Percentiles rank a stretch among this genome's conserved stretches.
Conservation (phyloP, 2,797 vertebrate species). For the Ibycter americanus region DNA sequence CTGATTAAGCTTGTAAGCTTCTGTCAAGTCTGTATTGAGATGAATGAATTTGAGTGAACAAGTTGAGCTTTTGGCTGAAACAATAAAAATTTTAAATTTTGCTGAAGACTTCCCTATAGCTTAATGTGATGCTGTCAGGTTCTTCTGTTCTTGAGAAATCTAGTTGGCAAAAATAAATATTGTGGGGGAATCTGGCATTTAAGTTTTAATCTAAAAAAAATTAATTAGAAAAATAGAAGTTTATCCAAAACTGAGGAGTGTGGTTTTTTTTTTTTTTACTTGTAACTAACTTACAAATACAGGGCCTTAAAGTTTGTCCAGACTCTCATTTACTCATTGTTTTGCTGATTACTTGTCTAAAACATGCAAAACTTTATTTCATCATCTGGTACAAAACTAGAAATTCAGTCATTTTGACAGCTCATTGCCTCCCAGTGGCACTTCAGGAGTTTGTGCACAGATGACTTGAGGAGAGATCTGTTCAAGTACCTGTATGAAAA, state of each 20-base stretch:
- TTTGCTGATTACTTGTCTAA: neutral
- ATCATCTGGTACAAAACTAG: neutral
- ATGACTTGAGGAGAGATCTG: neutral
- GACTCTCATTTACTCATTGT: neutral
- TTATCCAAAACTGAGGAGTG: neutral
- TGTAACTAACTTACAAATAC: neutral
- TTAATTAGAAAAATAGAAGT: neutral
- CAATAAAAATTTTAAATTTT: neutral
- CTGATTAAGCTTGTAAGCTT: neutral
- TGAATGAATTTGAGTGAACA: neutral
- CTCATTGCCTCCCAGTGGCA: neutral
- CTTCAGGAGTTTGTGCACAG: neutral
- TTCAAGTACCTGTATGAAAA: neutral
- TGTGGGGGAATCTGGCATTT: neutral
- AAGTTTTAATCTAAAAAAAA: neutral
- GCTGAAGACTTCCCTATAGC: neutral
- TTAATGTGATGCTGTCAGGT: neutral
- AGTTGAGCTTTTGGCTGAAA: neutral
- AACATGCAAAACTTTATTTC: neutral
- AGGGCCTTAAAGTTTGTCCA: neutral
- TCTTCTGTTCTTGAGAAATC: neutral
- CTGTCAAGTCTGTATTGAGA: neutral
- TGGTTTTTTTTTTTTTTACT: neutral
- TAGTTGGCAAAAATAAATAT: neutral
- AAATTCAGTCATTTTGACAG: neutral